Evolutionary conservation across 2,888 invertebrate genomes (phyloP).

Genomic region (Cartodere bifasciata): DNA sequence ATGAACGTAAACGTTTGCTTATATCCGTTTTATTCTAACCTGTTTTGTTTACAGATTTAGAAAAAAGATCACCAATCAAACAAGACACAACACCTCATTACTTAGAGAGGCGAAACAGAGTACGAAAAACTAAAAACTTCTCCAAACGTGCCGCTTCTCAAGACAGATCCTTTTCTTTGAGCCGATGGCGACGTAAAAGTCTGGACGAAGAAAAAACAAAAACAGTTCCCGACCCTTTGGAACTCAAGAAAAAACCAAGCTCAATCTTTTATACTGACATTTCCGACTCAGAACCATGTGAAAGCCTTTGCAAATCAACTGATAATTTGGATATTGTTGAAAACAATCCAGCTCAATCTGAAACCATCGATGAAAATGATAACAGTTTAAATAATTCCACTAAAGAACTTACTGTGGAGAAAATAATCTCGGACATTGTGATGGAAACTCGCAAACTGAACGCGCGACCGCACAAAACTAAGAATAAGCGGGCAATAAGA

Average conservation of each 20-base stretch:
- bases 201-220: conserved; percentile 47
- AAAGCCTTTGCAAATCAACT: conserved; percentile 40
- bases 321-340: conserved; percentile 39
- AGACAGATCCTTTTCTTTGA: conserved; percentile 43
- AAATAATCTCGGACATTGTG: conserved; percentile 70
- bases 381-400: conserved; percentile 19
- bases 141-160: conserved; percentile 29
- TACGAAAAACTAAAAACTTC: conserved; percentile 45
- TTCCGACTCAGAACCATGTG: conserved; percentile 45
- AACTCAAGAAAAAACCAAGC: conserved; percentile 53
- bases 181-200: conserved; percentile 58
- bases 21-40: no score
- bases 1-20: no score
- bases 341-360: conserved; percentile 11
- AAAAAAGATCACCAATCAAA: conserved; percentile 46
- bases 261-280: conserved; percentile 54
- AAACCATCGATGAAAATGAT: conserved; percentile 4
- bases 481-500: conserved; percentile 46
- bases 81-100: conserved; percentile 75
- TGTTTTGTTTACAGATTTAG: conserved; percentile 25
- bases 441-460: conserved; percentile 69
- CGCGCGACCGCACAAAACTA: no score
- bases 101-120: conserved; percentile 66
- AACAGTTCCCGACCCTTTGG: conserved; percentile 57
- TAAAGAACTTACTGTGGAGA: conserved; percentile 42